Evolutionary conservation across 2,888 invertebrate genomes (phyloP), one percentile per base, ranked within the genome.

Genomic region (Eurois occulta): DNA sequence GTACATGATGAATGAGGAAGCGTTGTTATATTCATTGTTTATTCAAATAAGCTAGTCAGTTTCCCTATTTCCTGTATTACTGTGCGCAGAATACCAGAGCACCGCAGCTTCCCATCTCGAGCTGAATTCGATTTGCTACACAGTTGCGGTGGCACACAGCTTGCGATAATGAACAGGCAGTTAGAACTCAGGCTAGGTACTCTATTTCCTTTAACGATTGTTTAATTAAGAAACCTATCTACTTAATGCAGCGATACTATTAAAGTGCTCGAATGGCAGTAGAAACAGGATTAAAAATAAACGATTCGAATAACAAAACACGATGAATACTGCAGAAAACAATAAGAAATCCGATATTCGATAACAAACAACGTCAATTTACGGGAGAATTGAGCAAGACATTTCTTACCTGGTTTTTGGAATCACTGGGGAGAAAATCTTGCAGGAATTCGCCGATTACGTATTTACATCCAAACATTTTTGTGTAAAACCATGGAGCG

Each of bases 381-480:
- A 24, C 24, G 8, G 68, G 64, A 60, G 52, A 72, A 72, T 78
- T 55, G 10, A 32, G 28, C 43, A 18, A 46, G 7, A 52, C 32
- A 69, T 69, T 67, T 70, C 28, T 48, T 52, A 41, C 24, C 41
- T 11, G 35, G 41, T 58, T 77, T 69, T 64, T 46, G 21, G 35
- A 75, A 60, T 77, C 67, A 74, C 32, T 75, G 13, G 24, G 55
- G 28, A 64, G 58, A 6, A 68, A 69, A 70, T 60, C 38, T 55
- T 41, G 13, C 68, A 72, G 69, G 65, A 66, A 72, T 64, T 66
- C 46, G 7, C 55, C 76, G 72, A 72, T 84, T 84, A 75, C 65
- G 48, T 72, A 72, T 81, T 85, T 81, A 85, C 13, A 70, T 73
- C n/a, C 10, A 71, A 83, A 81, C 10, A 72, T 78, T 75, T 78